Evolutionary conservation across 2,888 invertebrate species (phyloP).

Genomic region (Rhabditophanes sp.): DNA sequence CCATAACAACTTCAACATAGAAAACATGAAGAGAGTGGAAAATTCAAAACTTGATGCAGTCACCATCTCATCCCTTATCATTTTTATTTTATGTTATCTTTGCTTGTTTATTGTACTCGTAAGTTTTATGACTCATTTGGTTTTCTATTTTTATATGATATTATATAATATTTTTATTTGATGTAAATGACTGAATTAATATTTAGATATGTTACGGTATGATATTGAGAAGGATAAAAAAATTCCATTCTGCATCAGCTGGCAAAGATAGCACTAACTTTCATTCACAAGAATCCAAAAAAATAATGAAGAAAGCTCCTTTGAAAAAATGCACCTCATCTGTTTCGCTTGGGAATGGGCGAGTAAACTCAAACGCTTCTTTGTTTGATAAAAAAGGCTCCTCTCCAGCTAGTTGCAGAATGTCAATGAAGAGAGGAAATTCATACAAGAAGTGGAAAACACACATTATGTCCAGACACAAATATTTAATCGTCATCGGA

Average conservation of each 20-base stretch:
- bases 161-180: slow-evolving; percentile 1
- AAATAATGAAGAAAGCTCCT: slow-evolving; percentile 2
- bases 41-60: too few species aligned
- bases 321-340: not conserved
- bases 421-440: slow-evolving; percentile 17
- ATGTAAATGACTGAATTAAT: slow-evolving; percentile 3
- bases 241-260: slow-evolving; percentile 23
- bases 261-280: slow-evolving; percentile 7
- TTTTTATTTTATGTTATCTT: slow-evolving; percentile 36
- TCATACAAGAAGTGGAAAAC: slow-evolving; percentile 25
- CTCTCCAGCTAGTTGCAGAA: too few species aligned
- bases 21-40: too few species aligned
- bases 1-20: too few species aligned
- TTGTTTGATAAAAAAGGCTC: too few species aligned
- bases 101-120: slow-evolving; percentile 36
- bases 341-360: not conserved
- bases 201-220: slow-evolving; percentile 34
- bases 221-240: slow-evolving; percentile 37
- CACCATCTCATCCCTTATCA: too few species aligned
- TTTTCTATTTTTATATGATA: not conserved
- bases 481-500: slow-evolving; percentile 43
- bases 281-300: slow-evolving; percentile 12
- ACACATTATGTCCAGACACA: slow-evolving; percentile 37
- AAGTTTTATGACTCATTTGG: slow-evolving; percentile 5
- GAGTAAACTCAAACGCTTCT: too few species aligned